Evolutionary conservation across 1,140 invertebrate genomes (phyloP).

Genomic region (Helicoverpa zea): DNA sequence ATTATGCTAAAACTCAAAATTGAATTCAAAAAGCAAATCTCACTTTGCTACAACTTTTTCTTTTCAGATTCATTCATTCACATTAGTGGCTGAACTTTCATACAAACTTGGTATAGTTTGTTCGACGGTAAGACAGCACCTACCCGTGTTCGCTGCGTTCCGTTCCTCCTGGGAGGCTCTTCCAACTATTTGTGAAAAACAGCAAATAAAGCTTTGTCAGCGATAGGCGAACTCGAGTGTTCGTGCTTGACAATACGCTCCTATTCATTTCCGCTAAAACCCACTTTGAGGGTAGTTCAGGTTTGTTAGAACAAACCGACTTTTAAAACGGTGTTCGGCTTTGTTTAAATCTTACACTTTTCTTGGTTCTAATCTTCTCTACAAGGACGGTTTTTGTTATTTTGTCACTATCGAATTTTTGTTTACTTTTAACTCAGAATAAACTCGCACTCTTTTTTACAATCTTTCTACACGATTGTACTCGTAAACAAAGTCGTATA

Average conservation of each 20-base stretch:
- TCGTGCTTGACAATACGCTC: slow-evolving; percentile 66
- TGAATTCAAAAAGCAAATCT: neutral
- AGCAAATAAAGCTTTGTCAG: slow-evolving; percentile 76
- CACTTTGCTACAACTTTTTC: slow-evolving; percentile 4
- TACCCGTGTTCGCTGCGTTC: slow-evolving; percentile 52
- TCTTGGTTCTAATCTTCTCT: slow-evolving; percentile 31
- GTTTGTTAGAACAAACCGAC: slow-evolving; percentile 57
- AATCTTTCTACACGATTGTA: neutral
- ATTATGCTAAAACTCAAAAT: too few relatives aligned
- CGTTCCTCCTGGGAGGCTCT: slow-evolving; percentile 58
- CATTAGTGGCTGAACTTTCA: slow-evolving; percentile 43
- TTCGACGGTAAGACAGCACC: slow-evolving; percentile 36
- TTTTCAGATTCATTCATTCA: slow-evolving; percentile 27
- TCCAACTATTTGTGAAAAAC: slow-evolving; percentile 74
- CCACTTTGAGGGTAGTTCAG: slow-evolving; percentile 67
- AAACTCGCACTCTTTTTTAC: neutral
- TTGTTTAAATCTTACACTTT: slow-evolving; percentile 46
- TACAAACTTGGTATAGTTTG: slow-evolving; percentile 28
- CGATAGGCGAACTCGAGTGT: slow-evolving; percentile 73
- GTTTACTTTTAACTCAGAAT: slow-evolving; percentile 11
- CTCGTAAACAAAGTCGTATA: neutral
- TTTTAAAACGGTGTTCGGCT: slow-evolving; percentile 47
- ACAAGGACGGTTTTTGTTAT: slow-evolving; percentile 18
- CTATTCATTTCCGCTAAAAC: slow-evolving; percentile 76
- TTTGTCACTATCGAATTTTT: slow-evolving; percentile 8